Evolutionary conservation across 2,888 invertebrate genomes (phyloP).

Genomic region (Acheta domesticus): DNA sequence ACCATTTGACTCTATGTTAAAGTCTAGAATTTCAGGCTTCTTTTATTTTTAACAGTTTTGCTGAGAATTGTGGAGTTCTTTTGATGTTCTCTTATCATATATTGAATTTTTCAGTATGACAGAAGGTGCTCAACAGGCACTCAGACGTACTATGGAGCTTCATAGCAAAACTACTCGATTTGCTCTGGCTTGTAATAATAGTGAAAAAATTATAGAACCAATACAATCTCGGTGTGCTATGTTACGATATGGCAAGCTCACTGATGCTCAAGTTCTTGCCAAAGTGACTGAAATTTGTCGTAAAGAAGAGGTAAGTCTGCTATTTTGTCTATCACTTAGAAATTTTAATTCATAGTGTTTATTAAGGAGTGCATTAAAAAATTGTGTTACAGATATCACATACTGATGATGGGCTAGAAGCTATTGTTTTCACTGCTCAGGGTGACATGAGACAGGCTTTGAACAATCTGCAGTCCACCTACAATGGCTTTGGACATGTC

Average conservation of each 20-base stretch:
- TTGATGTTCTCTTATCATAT: not conserved
- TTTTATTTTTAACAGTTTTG: not conserved
- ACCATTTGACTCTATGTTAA: too few species aligned
- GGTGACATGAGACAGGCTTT: slow-evolving; percentile 97
- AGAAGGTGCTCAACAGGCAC: slow-evolving; percentile 96
- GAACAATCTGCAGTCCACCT: slow-evolving; percentile 95
- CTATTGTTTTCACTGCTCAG: slow-evolving; percentile 96
- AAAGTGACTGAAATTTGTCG: slow-evolving; percentile 73
- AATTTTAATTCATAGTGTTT: too few species aligned
- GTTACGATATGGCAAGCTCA: slow-evolving; percentile 83
- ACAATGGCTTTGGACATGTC: slow-evolving; percentile 88
- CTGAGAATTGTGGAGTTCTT: not conserved
- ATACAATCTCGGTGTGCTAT: slow-evolving; percentile 98
- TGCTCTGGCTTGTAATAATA: slow-evolving; percentile 96
- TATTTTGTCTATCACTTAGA: not conserved
- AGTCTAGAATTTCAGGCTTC: not conserved
- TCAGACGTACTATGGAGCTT: slow-evolving; percentile 97
- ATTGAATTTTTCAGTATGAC: slow-evolving; percentile 75
- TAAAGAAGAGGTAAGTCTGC: slow-evolving; percentile 61
- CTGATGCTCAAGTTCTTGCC: slow-evolving; percentile 85
- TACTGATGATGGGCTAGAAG: slow-evolving; percentile 89
- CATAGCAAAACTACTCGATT: slow-evolving; percentile 96
- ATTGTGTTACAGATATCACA: slow-evolving; percentile 60
- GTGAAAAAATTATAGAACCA: slow-evolving; percentile 98
- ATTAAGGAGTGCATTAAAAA: too few species aligned